These are phyloP conservation scores for Phylloscopus whistleri DNA, from an alignment of 2,113 vertebrate genomes.

Conservation along the genomic window DNA sequence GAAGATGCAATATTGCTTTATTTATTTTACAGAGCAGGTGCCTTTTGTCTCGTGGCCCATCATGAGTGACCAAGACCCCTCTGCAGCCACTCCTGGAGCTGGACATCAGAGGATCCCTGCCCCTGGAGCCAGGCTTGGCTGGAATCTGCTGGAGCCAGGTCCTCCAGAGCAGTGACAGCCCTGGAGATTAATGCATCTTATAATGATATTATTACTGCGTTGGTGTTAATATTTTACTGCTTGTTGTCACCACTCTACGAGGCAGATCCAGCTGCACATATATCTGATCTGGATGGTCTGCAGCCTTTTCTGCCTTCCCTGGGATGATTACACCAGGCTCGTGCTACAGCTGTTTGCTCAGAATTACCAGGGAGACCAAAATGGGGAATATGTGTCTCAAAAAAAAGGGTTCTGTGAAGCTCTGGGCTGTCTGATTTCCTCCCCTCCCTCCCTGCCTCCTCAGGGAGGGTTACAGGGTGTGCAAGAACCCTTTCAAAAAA, in stretches of 20 bases:
- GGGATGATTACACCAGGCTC: background rate
- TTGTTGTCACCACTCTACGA: background rate
- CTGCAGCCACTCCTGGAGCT: background rate
- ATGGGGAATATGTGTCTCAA: background rate
- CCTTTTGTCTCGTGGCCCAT: background rate
- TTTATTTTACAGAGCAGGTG: background rate
- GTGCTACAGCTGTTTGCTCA: background rate
- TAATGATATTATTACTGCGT: background rate
- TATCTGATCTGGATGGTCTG: background rate
- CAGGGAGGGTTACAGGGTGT: background rate
- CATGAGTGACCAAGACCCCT: background rate
- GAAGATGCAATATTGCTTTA: background rate
- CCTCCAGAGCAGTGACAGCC: background rate
- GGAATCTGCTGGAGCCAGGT: background rate
- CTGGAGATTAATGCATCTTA: background rate
- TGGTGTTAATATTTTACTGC: constrained; percentile 28
- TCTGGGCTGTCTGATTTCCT: background rate
- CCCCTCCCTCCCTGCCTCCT: background rate
- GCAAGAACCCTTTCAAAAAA: background rate
- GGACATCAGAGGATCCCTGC: background rate
- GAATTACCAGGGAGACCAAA: background rate
- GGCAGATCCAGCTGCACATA: background rate
- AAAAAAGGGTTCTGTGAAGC: background rate
- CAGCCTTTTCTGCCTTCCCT: background rate
- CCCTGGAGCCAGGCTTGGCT: background rate